These are phyloP conservation scores for Maniola hyperantus DNA, from an alignment of 2,888 invertebrate genomes.

Conservation along the genomic window DNA sequence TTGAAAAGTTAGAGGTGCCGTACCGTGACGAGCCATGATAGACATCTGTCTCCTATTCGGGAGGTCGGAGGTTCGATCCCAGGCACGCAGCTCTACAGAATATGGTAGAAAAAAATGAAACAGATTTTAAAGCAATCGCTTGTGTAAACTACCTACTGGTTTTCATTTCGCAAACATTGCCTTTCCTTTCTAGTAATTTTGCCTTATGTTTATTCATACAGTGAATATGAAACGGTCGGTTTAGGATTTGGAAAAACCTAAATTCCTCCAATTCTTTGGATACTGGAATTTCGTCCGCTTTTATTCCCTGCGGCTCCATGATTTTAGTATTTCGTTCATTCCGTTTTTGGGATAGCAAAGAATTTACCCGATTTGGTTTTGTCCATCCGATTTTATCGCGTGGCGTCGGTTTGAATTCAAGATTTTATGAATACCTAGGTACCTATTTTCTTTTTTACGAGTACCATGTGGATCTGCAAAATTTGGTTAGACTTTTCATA, in stretches of 20 bases:
- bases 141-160: no score
- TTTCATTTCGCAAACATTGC: no score
- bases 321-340: conserved; percentile 1
- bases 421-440: conserved; percentile 3
- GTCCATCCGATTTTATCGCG: background rate
- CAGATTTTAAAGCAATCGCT: no score
- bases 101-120: no score
- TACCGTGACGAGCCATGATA: no score
- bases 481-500: background rate
- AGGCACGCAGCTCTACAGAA: no score
- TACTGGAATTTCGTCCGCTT: conserved; percentile 4
- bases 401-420: conserved; percentile 1
- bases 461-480: background rate
- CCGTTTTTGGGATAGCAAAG: background rate
- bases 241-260: conserved; percentile 9
- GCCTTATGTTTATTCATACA: background rate
- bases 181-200: no score
- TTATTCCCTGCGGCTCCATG: conserved; percentile 2
- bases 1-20: no score
- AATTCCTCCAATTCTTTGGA: background rate
- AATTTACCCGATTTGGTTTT: conserved; percentile 4
- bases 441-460: background rate
- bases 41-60: no score
- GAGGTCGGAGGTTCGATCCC: no score
- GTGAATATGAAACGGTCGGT: background rate